These are phyloP conservation scores for Halocynthia roretzi DNA, from an alignment of 23 tunicate genomes.

Conservation along the genomic window DNA sequence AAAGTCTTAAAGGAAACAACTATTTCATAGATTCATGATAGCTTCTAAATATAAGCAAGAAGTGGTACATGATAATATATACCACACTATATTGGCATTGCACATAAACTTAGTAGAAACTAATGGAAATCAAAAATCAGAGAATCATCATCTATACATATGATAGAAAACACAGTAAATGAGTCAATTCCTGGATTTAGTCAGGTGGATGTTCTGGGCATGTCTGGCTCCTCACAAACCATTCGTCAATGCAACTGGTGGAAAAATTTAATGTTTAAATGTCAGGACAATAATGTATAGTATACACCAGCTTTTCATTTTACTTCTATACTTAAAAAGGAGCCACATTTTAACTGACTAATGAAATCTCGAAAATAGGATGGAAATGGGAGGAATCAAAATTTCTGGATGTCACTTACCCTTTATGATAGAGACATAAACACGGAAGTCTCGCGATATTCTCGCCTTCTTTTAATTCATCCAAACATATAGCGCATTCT, in stretches of 20 bases:
- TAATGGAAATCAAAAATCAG: too few relatives aligned
- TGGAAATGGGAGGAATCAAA: too few relatives aligned
- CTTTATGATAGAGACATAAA: constrained; percentile 50
- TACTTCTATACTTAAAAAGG: background rate
- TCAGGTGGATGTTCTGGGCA: constrained; percentile 76
- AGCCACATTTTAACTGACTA: background rate
- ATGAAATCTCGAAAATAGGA: background rate
- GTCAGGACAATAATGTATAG: too few relatives aligned
- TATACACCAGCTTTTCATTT: too few relatives aligned
- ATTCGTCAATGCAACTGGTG: constrained; percentile 48
- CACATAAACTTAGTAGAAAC: too few relatives aligned
- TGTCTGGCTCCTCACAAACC: constrained; percentile 57
- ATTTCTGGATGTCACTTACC: constrained; percentile 8
- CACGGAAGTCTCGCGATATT: constrained; percentile 50
- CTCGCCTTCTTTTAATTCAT: constrained; percentile 44
- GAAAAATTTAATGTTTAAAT: background rate
- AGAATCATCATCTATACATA: too few relatives aligned
- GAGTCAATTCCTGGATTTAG: background rate
- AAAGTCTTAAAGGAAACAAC: too few relatives aligned
- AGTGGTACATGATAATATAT: too few relatives aligned
- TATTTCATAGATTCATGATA: too few relatives aligned
- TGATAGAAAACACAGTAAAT: too few relatives aligned
- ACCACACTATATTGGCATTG: too few relatives aligned
- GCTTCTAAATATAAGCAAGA: too few relatives aligned
- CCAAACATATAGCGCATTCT: constrained; percentile 65